These are phyloP conservation scores for Pyrocoelia pectoralis DNA, from an alignment of 2,888 invertebrate genomes.

Conservation along the genomic window DNA sequence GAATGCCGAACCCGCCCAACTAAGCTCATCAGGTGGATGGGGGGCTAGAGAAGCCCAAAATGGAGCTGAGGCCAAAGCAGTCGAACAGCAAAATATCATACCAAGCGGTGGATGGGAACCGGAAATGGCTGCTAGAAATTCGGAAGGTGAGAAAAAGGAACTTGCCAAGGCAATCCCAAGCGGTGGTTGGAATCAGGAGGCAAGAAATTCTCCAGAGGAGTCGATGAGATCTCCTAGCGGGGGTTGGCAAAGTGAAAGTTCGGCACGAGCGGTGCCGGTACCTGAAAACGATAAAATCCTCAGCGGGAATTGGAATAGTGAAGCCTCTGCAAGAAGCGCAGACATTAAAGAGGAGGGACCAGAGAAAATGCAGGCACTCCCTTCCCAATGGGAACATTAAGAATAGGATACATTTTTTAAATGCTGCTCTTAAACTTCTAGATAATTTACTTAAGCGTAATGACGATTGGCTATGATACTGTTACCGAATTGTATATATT, in stretches of 20 bases:
- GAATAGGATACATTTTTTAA: background rate
- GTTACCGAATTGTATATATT: slow-evolving; percentile 18
- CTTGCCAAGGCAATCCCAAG: background rate
- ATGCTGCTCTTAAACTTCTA: background rate
- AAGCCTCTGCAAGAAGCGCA: slow-evolving; percentile 5
- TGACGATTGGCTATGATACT: slow-evolving; percentile 4
- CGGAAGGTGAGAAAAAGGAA: background rate
- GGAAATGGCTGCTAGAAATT: slow-evolving; percentile 5
- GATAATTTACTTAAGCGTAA: background rate
- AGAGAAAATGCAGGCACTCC: background rate
- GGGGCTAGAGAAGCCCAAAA: background rate
- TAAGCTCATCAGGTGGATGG: slow-evolving; percentile 10
- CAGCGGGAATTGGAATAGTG: background rate
- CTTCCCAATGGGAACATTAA: background rate
- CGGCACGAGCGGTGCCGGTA: background rate
- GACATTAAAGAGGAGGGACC: background rate
- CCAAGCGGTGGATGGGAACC: slow-evolving; percentile 16
- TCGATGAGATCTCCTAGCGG: slow-evolving; percentile 20
- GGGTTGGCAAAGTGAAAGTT: slow-evolving; percentile 22
- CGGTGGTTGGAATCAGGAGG: slow-evolving; percentile 30
- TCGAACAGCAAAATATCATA: background rate
- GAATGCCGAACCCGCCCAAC: background rate
- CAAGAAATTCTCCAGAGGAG: slow-evolving; percentile 14
- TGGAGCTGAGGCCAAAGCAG: background rate
- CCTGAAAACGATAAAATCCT: background rate